Conservation (phyloP, 2,888 invertebrate genomes). For the Cabera pusaria region DNA sequence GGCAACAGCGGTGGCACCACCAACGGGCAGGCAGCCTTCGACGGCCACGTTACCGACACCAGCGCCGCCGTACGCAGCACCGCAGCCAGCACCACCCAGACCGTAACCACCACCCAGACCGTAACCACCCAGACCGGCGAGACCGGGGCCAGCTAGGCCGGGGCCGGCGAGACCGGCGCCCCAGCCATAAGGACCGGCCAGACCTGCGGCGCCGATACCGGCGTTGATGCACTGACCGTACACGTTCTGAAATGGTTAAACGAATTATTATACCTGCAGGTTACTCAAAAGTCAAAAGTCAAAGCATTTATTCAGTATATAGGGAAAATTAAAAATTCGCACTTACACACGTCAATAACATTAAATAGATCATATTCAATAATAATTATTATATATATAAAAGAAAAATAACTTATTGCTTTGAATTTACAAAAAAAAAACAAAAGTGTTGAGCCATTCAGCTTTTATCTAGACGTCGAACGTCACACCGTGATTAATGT, state of each 20-base stretch:
- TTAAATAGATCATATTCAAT: too few relatives aligned
- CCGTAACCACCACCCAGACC: constrained; percentile 2
- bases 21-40: constrained; percentile 35
- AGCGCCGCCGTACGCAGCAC: constrained; percentile 8
- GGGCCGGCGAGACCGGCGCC: constrained; percentile 4
- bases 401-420: too few relatives aligned
- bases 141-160: constrained; percentile 2
- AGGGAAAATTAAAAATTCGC: too few relatives aligned
- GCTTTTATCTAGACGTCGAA: too few relatives aligned
- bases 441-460: too few relatives aligned
- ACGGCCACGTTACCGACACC: constrained; percentile 37
- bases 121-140: neutral
- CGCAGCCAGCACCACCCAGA: neutral
- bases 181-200: constrained; percentile 2
- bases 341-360: too few relatives aligned
- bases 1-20: constrained; percentile 37
- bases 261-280: too few relatives aligned
- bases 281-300: too few relatives aligned
- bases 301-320: too few relatives aligned
- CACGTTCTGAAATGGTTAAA: neutral
- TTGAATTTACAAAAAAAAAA: too few relatives aligned
- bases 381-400: too few relatives aligned
- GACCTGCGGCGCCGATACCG: constrained; percentile 1
- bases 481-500: too few relatives aligned
- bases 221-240: constrained; percentile 1